Conservation (phyloP, 2,797 vertebrate genomes). For the Sebastes minor region DNA sequence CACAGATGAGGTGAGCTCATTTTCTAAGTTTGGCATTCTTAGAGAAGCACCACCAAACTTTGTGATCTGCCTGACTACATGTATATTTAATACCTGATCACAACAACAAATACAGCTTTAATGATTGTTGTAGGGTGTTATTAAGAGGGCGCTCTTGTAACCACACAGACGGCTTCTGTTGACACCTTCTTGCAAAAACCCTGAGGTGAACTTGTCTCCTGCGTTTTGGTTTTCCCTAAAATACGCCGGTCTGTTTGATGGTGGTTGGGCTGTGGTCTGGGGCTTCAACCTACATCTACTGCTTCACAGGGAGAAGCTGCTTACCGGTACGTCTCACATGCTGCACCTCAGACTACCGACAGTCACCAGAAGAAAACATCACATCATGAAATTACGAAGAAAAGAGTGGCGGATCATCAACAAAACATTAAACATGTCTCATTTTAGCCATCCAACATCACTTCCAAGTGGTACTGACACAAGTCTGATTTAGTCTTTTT, state of each 20-base stretch:
- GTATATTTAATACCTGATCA: not conserved
- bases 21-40: conserved; percentile 27
- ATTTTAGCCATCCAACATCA: not conserved
- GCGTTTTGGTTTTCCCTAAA: not conserved
- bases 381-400: not conserved
- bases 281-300: not conserved
- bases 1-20: conserved; percentile 27
- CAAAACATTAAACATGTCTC: not conserved
- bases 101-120: not conserved
- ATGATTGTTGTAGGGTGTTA: not conserved
- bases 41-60: not conserved
- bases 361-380: not conserved
- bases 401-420: not conserved
- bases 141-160: not conserved
- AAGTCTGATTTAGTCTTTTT: not conserved
- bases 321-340: not conserved
- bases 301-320: not conserved
- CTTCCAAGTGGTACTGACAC: not conserved
- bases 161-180: not conserved
- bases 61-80: not conserved
- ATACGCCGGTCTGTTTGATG: conserved; percentile 27
- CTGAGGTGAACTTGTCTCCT: not conserved
- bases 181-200: not conserved
- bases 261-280: conserved; percentile 37
- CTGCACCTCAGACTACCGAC: not conserved